Percentiles rank a stretch among this genome's conserved stretches.
Evolutionary conservation across 1,140 invertebrate genomes (phyloP).

Genomic region (Pentalonia nigronervosa): DNA sequence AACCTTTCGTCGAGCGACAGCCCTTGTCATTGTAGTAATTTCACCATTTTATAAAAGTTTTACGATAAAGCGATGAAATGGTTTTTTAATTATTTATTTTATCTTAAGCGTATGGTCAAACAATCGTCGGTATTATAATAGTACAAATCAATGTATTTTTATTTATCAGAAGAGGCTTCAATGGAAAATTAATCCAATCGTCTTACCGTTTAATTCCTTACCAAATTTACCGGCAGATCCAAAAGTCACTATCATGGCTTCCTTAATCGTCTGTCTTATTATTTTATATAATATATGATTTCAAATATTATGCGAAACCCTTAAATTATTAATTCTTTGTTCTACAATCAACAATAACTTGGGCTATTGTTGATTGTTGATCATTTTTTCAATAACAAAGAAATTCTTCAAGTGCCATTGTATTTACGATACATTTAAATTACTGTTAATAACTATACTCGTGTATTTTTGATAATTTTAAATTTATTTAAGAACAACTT

Average conservation of each 20-base stretch:
- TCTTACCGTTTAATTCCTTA: neutral
- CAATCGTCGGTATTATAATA: neutral
- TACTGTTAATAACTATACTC: neutral
- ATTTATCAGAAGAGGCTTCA: neutral
- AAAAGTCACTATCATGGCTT: neutral
- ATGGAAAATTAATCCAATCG: no score
- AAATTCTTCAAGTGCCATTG: neutral
- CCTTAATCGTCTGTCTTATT: neutral
- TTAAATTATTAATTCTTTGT: neutral
- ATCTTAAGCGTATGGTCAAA: neutral
- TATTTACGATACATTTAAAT: neutral
- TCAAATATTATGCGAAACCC: neutral
- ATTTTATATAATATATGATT: neutral
- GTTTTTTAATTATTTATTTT: neutral
- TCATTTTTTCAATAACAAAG: no score
- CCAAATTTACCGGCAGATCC: neutral
- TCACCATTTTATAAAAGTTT: neutral
- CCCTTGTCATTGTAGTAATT: neutral
- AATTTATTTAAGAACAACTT: neutral
- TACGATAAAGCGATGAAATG: neutral
- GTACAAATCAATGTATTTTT: neutral
- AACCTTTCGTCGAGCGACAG: neutral
- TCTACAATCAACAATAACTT: neutral
- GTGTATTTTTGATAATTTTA: neutral
- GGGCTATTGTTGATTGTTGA: no score